These are phyloP conservation scores for Microctenopoma lineatum DNA, from an alignment of 2,797 vertebrate genomes.

Conservation along the genomic window DNA sequence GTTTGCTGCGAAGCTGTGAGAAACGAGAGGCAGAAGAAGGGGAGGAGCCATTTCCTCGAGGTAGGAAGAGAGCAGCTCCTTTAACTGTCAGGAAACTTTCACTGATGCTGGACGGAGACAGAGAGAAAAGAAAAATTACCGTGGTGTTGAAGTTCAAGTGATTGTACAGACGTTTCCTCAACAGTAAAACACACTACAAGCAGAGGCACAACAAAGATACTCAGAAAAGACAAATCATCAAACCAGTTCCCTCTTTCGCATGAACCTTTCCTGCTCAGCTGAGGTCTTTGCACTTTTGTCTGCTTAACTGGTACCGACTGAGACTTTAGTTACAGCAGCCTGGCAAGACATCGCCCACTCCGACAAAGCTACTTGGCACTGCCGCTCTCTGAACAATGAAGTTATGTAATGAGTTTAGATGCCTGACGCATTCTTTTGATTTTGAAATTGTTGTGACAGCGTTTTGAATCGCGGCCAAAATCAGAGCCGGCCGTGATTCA, in stretches of 20 bases:
- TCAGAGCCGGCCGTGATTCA: background rate
- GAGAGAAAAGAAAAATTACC: background rate
- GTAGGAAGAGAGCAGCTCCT: slow-evolving; percentile 98
- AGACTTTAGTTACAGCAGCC: slow-evolving; percentile 1
- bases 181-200: background rate
- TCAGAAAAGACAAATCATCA: background rate
- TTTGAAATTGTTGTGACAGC: slow-evolving; percentile 10
- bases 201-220: no score
- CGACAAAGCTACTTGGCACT: slow-evolving; percentile 23
- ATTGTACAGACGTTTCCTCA: background rate
- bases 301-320: slow-evolving; percentile 1
- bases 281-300: background rate
- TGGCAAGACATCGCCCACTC: slow-evolving; percentile 14
- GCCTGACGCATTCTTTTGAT: slow-evolving; percentile 13
- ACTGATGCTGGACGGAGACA: slow-evolving; percentile 87
- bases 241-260: background rate
- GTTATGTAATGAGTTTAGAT: slow-evolving; percentile 44
- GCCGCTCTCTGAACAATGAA: slow-evolving; percentile 36
- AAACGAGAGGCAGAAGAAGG: slow-evolving; percentile 89
- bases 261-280: background rate
- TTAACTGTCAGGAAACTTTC: slow-evolving; percentile 99
- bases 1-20: slow-evolving; percentile 94
- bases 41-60: slow-evolving; percentile 93
- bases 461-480: background rate
- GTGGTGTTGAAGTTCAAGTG: background rate